Evolutionary conservation across 1,140 invertebrate genomes (phyloP).

Genomic region (Harlomillsia oculata): DNA sequence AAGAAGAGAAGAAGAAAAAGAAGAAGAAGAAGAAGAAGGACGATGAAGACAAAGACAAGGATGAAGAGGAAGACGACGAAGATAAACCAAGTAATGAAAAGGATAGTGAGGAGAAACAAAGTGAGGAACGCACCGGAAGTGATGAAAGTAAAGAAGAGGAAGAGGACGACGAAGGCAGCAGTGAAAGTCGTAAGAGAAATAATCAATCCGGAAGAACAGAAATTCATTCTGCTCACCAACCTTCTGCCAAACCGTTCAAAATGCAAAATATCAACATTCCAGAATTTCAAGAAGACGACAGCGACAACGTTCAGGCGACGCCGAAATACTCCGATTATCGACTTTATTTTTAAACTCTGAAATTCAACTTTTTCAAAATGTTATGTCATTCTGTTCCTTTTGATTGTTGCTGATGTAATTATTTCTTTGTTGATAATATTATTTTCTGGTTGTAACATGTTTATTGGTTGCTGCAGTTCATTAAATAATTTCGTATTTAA

Average conservation of each 20-base stretch:
- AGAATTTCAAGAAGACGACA: background rate
- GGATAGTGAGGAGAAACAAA: background rate
- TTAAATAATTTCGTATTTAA: too few relatives aligned
- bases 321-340: constrained; percentile 5
- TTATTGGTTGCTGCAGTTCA: too few relatives aligned
- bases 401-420: too few relatives aligned
- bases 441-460: too few relatives aligned
- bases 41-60: constrained; percentile 6
- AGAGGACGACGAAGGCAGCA: background rate
- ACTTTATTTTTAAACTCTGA: constrained; percentile 2
- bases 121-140: background rate
- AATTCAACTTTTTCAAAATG: constrained; percentile 8
- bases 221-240: too few relatives aligned
- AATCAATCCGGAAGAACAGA: too few relatives aligned
- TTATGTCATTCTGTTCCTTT: too few relatives aligned
- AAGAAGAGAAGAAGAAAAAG: background rate
- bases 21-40: constrained; percentile 2
- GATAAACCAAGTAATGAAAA: constrained; percentile 6
- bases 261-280: background rate
- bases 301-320: too few relatives aligned
- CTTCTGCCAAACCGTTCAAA: too few relatives aligned
- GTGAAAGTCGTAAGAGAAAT: background rate
- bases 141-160: constrained; percentile 5
- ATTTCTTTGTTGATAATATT: too few relatives aligned
- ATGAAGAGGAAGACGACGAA: constrained; percentile 5